Evolutionary conservation across 2,113 vertebrate species (phyloP), one percentile per base, ranked within the genome.

Genomic region (Leptobrachium ailaonicum): DNA sequence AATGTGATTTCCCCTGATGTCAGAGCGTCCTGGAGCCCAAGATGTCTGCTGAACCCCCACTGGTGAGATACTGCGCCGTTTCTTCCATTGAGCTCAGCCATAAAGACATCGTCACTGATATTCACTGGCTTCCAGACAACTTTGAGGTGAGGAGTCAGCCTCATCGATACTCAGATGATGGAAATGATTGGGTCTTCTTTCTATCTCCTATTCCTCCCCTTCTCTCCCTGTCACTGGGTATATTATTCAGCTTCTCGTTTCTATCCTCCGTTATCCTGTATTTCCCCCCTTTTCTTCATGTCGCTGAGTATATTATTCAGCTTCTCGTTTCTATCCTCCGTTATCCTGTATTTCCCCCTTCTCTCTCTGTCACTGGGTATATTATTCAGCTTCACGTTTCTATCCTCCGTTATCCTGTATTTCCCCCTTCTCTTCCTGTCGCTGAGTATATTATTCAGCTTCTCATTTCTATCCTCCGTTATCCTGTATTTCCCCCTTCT

Each of bases 81-180:
- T 98, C 97, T 64, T 89, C 92, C 3, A 84, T 89, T 72, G 88
- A 94, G 67, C 85, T 78, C 14, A 91, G 94, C 53, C 96, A 98
- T 82, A 93, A 88, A 88, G 91, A 88, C 40, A 8, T 90, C 12
- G 84, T 95, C 83, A 95, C 94, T 45, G 96, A 97, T 71, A 84
- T 98, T 76, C 93, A 96, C 0, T 99, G 97, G 96, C 89, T 98
- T 71, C 88, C 94, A 3, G 84, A 88, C 66, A 87, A 82, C 41
- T 94, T 90, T 79, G 89, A 96, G 96, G 97, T 99, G 85, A 88
- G 20, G 20, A 87, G 82, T 72, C 75, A 13, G 1, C 50, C 50
- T 54, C 50, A 6, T 11, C 50, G 50, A 54, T 2, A 54, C 11
- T 53, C 20, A 32, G 20, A 32, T 1, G 20, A 32, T 32, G 20